phyloP scores from a whole-genome alignment of 2,888 invertebrate species.

The Oeneis ivallda region DNA sequence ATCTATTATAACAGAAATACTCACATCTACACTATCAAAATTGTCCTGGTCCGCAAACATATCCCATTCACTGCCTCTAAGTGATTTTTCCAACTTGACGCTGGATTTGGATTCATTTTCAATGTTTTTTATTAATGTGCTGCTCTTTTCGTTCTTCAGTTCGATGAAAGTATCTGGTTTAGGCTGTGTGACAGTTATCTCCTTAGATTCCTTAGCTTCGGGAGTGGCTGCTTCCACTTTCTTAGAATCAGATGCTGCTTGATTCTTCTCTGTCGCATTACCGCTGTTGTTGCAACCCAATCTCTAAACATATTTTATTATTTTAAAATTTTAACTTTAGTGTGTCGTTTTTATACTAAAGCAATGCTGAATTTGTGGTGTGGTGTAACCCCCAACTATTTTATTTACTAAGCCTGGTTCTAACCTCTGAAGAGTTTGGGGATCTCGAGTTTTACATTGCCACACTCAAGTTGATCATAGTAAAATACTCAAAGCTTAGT shows the following conservation, averaged over 20 bases:
- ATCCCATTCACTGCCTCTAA: slow-evolving; percentile 88
- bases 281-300: slow-evolving; percentile 45
- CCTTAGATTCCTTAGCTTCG: slow-evolving; percentile 34
- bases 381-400: too few species aligned
- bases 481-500: too few species aligned
- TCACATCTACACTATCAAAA: slow-evolving; percentile 81
- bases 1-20: slow-evolving; percentile 40
- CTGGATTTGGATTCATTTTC: slow-evolving; percentile 48
- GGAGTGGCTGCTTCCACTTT: slow-evolving; percentile 23
- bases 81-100: slow-evolving; percentile 57
- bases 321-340: background rate
- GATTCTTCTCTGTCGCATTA: slow-evolving; percentile 15
- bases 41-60: slow-evolving; percentile 97
- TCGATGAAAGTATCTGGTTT: slow-evolving; percentile 29
- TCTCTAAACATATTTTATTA: slow-evolving; percentile 41
- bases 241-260: slow-evolving; percentile 22
- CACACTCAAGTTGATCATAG: too few species aligned
- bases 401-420: too few species aligned
- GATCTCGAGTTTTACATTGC: too few species aligned
- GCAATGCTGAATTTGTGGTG: too few species aligned
- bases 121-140: slow-evolving; percentile 23
- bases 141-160: slow-evolving; percentile 22
- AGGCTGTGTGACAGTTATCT: slow-evolving; percentile 18
- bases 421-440: too few species aligned
- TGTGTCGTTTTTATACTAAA: too few species aligned